Evolutionary conservation across 2,888 invertebrate genomes (phyloP).

Genomic region (Cephus spinipes): DNA sequence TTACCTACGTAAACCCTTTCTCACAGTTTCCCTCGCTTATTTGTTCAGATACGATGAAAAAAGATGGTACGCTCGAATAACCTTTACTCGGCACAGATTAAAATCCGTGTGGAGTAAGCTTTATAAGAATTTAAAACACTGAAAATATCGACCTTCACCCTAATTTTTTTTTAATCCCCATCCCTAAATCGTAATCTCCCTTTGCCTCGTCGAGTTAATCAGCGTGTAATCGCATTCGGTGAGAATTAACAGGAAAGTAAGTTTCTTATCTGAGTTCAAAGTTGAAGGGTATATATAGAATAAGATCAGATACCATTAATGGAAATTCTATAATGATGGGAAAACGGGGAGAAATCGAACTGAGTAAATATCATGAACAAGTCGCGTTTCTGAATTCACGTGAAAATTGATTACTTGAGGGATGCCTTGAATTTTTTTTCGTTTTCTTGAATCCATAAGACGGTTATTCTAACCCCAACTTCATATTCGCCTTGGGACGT

Average conservation of each 20-base stretch:
- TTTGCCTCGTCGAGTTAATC: slow-evolving; percentile 15
- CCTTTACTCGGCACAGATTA: neutral
- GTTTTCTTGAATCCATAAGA: neutral
- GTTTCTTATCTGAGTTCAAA: slow-evolving; percentile 16
- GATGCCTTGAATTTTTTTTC: neutral
- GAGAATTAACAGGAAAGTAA: slow-evolving; percentile 13
- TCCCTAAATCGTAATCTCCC: neutral
- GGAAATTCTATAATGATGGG: slow-evolving; percentile 1
- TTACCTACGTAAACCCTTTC: neutral
- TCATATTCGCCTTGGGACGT: neutral
- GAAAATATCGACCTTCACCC: neutral
- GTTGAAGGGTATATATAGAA: slow-evolving; percentile 12
- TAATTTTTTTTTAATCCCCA: neutral
- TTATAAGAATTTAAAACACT: neutral
- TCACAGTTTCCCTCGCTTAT: neutral
- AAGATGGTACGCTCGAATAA: neutral
- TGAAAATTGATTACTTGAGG: neutral
- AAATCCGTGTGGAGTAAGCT: neutral
- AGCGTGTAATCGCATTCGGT: slow-evolving; percentile 15
- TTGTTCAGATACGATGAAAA: neutral
- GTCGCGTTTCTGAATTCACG: neutral
- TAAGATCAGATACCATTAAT: neutral
- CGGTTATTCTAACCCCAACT: neutral
- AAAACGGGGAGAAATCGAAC: neutral
- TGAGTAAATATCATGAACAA: neutral